These are phyloP conservation scores for Sebastolobus alascanus DNA, from an alignment of 2,797 vertebrate species.

Conservation along the genomic window DNA sequence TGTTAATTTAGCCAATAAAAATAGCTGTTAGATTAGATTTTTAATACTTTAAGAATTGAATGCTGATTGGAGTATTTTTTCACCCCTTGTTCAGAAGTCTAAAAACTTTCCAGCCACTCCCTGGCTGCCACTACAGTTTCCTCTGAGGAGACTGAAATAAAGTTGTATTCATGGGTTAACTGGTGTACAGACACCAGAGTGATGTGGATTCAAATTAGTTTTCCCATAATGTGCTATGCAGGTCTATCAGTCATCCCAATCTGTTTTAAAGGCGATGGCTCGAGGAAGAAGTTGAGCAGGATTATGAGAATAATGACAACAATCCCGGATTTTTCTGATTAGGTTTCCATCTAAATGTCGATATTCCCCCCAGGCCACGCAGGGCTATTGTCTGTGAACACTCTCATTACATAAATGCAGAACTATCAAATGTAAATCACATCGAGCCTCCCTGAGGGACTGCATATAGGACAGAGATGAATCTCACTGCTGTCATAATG, in stretches of 20 bases:
- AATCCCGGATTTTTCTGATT: constrained; percentile 52
- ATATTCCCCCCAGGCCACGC: constrained; percentile 43
- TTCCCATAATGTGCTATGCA: not conserved
- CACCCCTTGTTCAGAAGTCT: not conserved
- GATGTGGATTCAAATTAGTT: not conserved
- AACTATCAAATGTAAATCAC: constrained; percentile 36
- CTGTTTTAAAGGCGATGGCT: constrained; percentile 1
- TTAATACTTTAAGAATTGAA: no score
- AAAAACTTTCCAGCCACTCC: not conserved
- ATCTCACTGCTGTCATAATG: not conserved
- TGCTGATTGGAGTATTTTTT: not conserved
- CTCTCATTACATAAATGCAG: constrained; percentile 55
- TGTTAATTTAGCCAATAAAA: no score
- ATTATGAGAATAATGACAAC: constrained; percentile 43
- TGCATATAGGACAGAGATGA: not conserved
- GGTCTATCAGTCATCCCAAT: constrained; percentile 6
- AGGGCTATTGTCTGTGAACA: constrained; percentile 61
- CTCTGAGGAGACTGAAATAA: not conserved
- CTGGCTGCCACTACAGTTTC: not conserved
- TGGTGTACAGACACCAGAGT: not conserved
- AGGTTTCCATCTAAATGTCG: constrained; percentile 69
- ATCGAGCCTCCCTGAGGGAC: constrained; percentile 21
- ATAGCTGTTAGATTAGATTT: no score
- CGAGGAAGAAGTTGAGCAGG: not conserved
- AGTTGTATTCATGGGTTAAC: not conserved